A percentile compares a stretch with the other conserved stretches of the same genome.
Conservation (phyloP, 1,140 invertebrate genomes). For the Pemphigus obesinymphae region DNA sequence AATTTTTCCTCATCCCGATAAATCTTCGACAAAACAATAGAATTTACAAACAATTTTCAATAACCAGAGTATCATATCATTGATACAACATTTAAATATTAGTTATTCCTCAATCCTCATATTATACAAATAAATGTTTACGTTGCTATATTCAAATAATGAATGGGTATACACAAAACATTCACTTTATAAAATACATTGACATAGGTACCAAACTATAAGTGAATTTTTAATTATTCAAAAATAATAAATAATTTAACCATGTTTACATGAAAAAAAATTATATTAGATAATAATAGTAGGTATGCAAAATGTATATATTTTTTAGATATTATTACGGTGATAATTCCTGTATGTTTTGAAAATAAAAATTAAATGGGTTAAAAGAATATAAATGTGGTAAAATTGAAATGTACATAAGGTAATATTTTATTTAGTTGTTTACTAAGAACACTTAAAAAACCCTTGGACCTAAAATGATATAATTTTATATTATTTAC, state of each 20-base stretch:
- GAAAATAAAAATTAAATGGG: not conserved
- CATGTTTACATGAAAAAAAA: not conserved
- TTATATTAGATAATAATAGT: not conserved
- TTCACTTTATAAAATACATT: not conserved
- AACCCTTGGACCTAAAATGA: not conserved
- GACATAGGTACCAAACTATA: not conserved
- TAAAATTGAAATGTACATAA: not conserved
- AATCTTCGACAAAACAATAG: not conserved
- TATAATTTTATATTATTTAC: not conserved
- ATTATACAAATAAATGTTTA: not conserved
- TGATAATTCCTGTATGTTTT: not conserved
- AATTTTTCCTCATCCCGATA: not conserved
- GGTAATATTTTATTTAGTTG: not conserved
- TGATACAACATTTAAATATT: constrained; percentile 9
- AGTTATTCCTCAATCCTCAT: not conserved
- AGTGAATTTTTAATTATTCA: not conserved
- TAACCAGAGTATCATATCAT: not conserved
- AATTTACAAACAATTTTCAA: not conserved
- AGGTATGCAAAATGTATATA: not conserved
- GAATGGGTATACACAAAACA: not conserved
- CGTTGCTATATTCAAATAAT: not conserved
- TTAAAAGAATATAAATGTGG: not conserved
- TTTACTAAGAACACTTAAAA: not conserved
- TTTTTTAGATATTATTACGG: not conserved
- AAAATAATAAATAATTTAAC: too few relatives aligned